Conservation (phyloP, 2,888 invertebrate species). For the Anagyrus pseudococci region DNA sequence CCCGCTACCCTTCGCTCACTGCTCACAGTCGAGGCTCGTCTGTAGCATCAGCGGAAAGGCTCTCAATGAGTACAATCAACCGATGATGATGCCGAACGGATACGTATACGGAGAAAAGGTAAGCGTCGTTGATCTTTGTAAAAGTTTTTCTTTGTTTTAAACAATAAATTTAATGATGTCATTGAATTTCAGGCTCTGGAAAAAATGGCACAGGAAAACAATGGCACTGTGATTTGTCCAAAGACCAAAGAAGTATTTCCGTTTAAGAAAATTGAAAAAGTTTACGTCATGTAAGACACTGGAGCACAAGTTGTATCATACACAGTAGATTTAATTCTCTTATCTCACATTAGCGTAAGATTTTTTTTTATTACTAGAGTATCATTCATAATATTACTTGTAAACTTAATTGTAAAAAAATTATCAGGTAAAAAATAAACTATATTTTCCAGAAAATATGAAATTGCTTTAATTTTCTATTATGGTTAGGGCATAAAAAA, state of each 20-base stretch:
- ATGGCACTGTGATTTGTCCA: slow-evolving; percentile 91
- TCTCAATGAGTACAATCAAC: slow-evolving; percentile 96
- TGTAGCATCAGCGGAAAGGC: slow-evolving; percentile 89
- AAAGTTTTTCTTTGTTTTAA: slow-evolving; percentile 1
- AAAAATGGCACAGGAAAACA: slow-evolving; percentile 89
- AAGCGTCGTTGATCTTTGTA: slow-evolving; percentile 38
- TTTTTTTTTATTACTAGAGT: slow-evolving; percentile 26
- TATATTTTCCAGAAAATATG: slow-evolving; percentile 36
- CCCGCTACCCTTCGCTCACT: slow-evolving; percentile 92
- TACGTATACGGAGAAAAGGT: slow-evolving; percentile 95
- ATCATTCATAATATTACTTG: slow-evolving; percentile 31
- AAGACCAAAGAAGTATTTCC: slow-evolving; percentile 91
- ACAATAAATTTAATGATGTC: background rate
- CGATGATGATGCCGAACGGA: slow-evolving; percentile 98
- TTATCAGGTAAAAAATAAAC: slow-evolving; percentile 37
- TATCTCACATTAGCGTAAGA: slow-evolving; percentile 35
- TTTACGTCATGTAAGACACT: slow-evolving; percentile 88
- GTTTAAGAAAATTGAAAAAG: slow-evolving; percentile 92
- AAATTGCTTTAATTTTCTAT: background rate
- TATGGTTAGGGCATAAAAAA: background rate
- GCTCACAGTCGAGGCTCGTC: slow-evolving; percentile 92
- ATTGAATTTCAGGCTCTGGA: slow-evolving; percentile 75
- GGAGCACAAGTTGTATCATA: slow-evolving; percentile 47
- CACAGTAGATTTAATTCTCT: slow-evolving; percentile 35
- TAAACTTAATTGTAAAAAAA: slow-evolving; percentile 39